These are phyloP conservation scores for Plemyria rubiginata DNA, from an alignment of 2,888 invertebrate genomes.

Conservation along the genomic window DNA sequence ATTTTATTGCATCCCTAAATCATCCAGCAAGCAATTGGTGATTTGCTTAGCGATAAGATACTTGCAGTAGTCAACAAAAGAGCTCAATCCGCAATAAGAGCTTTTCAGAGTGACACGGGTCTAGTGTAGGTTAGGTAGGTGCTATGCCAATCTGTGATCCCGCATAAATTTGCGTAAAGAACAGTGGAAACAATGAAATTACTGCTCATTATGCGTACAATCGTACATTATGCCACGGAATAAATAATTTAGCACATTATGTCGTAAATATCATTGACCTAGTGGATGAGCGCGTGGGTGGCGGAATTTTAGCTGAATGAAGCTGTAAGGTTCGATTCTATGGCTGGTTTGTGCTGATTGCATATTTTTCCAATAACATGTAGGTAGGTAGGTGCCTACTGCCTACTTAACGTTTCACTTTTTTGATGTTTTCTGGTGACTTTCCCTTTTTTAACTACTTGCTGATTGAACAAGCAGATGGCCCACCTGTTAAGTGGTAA, in stretches of 20 bases:
- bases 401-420: not conserved
- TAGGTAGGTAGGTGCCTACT: not conserved
- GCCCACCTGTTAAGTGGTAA: too few relatives aligned
- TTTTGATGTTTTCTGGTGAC: not conserved
- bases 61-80: not conserved
- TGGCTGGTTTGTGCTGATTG: constrained; percentile 6
- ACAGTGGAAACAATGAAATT: constrained; percentile 62
- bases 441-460: not conserved
- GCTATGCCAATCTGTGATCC: constrained; percentile 51
- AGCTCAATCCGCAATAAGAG: not conserved
- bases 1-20: too few relatives aligned
- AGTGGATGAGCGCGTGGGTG: constrained; percentile 30
- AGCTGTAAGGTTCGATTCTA: constrained; percentile 16
- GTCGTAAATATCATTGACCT: constrained; percentile 42
- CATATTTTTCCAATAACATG: constrained; percentile 11
- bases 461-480: too few relatives aligned
- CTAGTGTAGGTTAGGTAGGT: constrained; percentile 32
- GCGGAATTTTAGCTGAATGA: constrained; percentile 22
- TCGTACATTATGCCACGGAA: constrained; percentile 24
- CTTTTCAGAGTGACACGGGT: constrained; percentile 3
- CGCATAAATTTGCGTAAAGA: constrained; percentile 63
- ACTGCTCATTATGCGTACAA: constrained; percentile 52
- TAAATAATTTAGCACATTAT: constrained; percentile 40
- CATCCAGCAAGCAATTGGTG: not conserved
- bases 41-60: not conserved